Percentiles rank a stretch among this genome's conserved stretches.
Evolutionary conservation across 2,113 vertebrate species (phyloP).

Genomic region (Scytalopus superciliaris): DNA sequence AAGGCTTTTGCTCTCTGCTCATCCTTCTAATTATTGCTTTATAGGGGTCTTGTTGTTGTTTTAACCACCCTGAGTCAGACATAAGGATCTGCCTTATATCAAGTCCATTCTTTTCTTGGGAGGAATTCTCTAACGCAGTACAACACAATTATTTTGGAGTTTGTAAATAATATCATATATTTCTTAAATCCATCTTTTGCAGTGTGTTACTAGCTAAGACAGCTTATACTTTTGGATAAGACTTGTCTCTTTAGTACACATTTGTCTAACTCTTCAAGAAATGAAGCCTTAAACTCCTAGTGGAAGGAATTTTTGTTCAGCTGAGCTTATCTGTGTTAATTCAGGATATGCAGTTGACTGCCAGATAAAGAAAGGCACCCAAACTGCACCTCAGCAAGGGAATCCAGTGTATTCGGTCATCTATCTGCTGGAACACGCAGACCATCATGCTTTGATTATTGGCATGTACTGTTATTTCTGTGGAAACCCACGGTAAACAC

Average conservation of each 20-base stretch:
- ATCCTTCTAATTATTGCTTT: slow-evolving; percentile 9
- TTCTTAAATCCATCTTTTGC: neutral
- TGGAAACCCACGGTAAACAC: neutral
- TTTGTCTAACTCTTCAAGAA: neutral
- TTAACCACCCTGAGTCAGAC: neutral
- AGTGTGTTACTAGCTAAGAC: neutral
- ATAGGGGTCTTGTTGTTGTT: neutral
- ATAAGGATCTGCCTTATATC: neutral
- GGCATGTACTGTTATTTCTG: neutral
- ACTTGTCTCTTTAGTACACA: neutral
- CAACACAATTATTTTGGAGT: neutral
- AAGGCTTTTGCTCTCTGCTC: neutral
- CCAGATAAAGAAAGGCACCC: neutral
- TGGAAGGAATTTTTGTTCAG: neutral
- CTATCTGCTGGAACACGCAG: neutral
- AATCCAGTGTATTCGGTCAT: neutral
- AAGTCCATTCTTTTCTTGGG: neutral
- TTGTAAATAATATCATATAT: neutral
- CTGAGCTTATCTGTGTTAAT: neutral
- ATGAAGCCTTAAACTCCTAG: neutral
- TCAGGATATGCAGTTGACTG: neutral
- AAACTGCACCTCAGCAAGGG: neutral
- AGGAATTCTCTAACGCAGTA: neutral
- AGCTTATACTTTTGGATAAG: neutral
- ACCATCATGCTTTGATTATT: neutral